These are phyloP conservation scores for Mastigias papua DNA, from an alignment of 30 jellyfish, hydroid and myxozoan species.

Conservation along the genomic window DNA sequence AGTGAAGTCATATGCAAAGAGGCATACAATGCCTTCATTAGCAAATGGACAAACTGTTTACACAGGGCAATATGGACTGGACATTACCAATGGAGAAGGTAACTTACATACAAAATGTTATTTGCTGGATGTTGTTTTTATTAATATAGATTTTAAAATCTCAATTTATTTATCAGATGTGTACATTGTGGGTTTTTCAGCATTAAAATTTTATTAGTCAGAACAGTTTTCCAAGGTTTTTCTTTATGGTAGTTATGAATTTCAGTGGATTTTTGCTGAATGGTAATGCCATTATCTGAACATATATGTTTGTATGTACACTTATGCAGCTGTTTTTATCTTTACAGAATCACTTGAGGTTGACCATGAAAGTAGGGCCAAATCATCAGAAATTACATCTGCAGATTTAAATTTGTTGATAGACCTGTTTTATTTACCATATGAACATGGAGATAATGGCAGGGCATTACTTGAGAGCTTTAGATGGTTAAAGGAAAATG, in stretches of 20 bases:
- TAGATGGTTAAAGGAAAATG: slow-evolving; percentile 83
- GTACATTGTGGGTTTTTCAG: no score
- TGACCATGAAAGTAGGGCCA: neutral
- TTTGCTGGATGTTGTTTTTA: no score
- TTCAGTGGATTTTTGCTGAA: no score
- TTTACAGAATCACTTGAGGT: slow-evolving; percentile 18
- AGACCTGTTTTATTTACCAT: slow-evolving; percentile 91
- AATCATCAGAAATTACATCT: slow-evolving; percentile 53
- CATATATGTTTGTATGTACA: neutral
- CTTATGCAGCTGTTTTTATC: neutral
- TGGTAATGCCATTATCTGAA: no score
- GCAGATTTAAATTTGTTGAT: slow-evolving; percentile 76
- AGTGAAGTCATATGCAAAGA: slow-evolving; percentile 83
- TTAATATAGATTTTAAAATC: no score
- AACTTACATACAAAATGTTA: no score
- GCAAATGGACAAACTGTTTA: slow-evolving; percentile 90
- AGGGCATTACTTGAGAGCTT: slow-evolving; percentile 72
- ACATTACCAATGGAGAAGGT: slow-evolving; percentile 74
- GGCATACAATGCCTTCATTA: slow-evolving; percentile 75
- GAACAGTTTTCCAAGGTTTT: no score
- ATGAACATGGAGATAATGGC: slow-evolving; percentile 89
- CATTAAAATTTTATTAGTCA: no score
- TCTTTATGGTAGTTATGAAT: no score
- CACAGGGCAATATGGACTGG: slow-evolving; percentile 86
- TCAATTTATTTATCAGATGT: no score